Percentiles rank a stretch among this genome's conserved stretches.
Evolutionary conservation across 2,113 vertebrate species (phyloP).

Genomic region (Lagopus muta): DNA sequence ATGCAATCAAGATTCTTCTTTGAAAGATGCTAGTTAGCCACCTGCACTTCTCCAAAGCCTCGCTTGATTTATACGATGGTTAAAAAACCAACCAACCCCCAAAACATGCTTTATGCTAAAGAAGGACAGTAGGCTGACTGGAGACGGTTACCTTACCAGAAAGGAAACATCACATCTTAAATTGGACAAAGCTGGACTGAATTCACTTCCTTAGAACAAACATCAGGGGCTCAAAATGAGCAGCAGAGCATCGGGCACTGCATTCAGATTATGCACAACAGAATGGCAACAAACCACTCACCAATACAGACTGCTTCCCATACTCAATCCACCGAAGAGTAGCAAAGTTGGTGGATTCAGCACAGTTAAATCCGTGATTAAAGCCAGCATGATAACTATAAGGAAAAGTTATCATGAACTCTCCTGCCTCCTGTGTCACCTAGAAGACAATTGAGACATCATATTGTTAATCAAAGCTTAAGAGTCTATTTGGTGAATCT

Average conservation of each 20-base stretch:
- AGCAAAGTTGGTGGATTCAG: constrained; percentile 97
- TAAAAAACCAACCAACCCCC: neutral
- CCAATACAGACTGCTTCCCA: constrained; percentile 93
- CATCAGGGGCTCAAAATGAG: neutral
- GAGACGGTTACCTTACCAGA: neutral
- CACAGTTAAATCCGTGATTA: constrained; percentile 99
- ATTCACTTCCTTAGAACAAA: neutral
- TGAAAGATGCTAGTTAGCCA: neutral
- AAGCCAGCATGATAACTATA: constrained; percentile 97
- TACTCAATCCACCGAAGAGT: constrained; percentile 97
- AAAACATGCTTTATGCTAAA: neutral
- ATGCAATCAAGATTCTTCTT: neutral
- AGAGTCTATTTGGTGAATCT: neutral
- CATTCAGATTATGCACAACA: neutral
- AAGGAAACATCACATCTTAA: neutral
- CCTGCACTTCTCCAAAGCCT: neutral
- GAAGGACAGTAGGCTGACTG: neutral
- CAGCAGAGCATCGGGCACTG: neutral
- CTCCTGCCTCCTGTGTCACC: constrained; percentile 94
- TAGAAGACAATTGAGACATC: constrained; percentile 59
- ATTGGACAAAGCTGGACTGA: neutral
- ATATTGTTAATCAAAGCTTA: neutral
- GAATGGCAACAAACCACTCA: constrained; percentile 60
- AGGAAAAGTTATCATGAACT: constrained; percentile 97
- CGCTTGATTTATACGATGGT: neutral